A percentile compares a stretch with the other conserved stretches of the same genome.
These are phyloP conservation scores for Pangasius mekongensis DNA, from an alignment of 2,797 vertebrate genomes.

Conservation along the genomic window DNA sequence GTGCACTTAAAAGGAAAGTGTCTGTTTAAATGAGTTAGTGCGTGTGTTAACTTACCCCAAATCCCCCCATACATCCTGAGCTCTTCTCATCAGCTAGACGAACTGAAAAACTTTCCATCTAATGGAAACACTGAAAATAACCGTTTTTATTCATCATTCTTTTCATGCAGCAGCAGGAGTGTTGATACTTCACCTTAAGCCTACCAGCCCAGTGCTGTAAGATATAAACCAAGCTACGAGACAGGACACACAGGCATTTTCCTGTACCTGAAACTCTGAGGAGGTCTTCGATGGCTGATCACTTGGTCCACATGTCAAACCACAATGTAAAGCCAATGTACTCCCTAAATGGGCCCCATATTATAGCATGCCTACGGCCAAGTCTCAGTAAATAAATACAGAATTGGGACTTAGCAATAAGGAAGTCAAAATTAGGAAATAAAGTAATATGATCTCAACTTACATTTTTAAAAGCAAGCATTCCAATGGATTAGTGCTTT, in stretches of 20 bases:
- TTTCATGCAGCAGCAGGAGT: neutral
- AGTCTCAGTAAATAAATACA: neutral
- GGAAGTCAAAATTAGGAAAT: neutral
- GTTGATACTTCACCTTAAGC: neutral
- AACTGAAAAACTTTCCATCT: neutral
- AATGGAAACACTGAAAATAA: neutral
- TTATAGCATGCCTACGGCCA: neutral
- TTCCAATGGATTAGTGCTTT: neutral
- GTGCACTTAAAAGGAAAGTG: neutral
- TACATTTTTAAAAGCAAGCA: neutral
- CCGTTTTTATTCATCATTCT: neutral
- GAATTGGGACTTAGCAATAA: neutral
- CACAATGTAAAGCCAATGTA: neutral
- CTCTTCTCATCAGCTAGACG: neutral
- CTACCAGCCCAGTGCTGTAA: neutral
- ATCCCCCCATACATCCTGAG: slow-evolving; percentile 2
- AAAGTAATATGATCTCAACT: neutral
- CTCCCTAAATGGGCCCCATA: neutral
- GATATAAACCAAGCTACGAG: neutral
- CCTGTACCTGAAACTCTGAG: neutral
- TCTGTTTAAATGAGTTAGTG: neutral
- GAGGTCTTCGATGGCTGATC: neutral
- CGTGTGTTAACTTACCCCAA: slow-evolving; percentile 1
- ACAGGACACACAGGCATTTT: neutral
- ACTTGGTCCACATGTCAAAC: neutral